Evolutionary conservation across 2,888 invertebrate species (phyloP), one percentile per base, ranked within the genome.

Genomic region (Pimpla rufipes): DNA sequence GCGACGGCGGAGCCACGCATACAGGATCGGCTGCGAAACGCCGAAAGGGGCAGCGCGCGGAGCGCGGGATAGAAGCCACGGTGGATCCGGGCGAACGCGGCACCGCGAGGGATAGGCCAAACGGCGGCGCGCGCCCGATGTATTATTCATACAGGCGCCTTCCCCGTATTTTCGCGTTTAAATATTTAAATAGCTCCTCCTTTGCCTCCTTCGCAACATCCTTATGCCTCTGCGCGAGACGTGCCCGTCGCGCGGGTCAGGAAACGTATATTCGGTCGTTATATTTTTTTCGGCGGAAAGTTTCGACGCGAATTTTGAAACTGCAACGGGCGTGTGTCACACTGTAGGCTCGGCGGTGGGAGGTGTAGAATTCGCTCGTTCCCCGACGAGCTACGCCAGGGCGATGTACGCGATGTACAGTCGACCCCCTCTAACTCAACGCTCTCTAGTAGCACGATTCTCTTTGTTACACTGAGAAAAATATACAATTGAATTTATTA

Each of bases 141-240:
- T 89, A 92, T 93, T 89, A 92, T 92, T 92, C 92, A 93, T 92
- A 86, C 82, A 71, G 86, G 88, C 88, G 88, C 88, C 91, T 90
- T 92, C 91, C 87, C 88, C 90, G 90, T 92, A 91, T 93, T 93
- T 92, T 91, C 90, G 90, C 90, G 90, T 92, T 92, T 92, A 91
- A 92, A 93, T 93, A 93, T 93, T 93, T 92, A 91, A 93, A 92
- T 92, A 91, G 89, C 87, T 89, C 88, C 89, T 90, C 90, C 77
- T 73, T 77, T 40, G 64, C 47, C 74, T 75, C 64, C 64, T 81
- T 70, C 59, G 40, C 71, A 73, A 77, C 66, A 71, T 75, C 57
- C 52, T 76, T 71, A 62, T 67, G 47, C 29, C 68, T 37, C 42
- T 50, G 47, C 86, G 88, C 52, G 45, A 47, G 57, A 59, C 45